phyloP scores from a whole-genome alignment of 92 coral and sea anemone genomes.

The Porites lobata region DNA sequence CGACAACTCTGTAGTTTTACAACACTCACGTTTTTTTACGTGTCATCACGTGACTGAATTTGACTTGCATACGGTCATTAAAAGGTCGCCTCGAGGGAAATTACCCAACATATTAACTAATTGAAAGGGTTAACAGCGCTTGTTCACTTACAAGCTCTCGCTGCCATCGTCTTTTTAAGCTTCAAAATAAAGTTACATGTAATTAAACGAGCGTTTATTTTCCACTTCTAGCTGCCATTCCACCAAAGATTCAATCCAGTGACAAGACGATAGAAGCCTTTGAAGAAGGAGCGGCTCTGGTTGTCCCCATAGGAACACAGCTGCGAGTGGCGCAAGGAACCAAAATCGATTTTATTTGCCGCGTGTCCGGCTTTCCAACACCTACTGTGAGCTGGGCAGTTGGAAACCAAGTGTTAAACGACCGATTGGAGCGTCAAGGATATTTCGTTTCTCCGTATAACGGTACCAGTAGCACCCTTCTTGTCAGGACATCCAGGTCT shows the following conservation, averaged over 20 bases:
- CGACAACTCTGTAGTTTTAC: no score
- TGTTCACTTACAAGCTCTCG: no score
- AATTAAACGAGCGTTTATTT: not conserved
- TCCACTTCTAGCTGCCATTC: slow-evolving; percentile 38
- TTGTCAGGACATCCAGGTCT: slow-evolving; percentile 28
- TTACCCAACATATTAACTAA: no score
- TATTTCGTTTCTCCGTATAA: slow-evolving; percentile 8
- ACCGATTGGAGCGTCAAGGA: slow-evolving; percentile 44
- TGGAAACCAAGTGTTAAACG: slow-evolving; percentile 27
- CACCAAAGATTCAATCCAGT: slow-evolving; percentile 73
- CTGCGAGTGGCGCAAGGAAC: slow-evolving; percentile 71
- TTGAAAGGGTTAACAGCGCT: no score
- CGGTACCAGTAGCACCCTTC: slow-evolving; percentile 44
- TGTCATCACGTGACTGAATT: no score
- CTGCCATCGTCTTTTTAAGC: no score
- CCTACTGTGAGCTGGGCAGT: slow-evolving; percentile 75
- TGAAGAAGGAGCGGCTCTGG: slow-evolving; percentile 40
- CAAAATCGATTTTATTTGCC: slow-evolving; percentile 68
- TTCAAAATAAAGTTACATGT: not conserved
- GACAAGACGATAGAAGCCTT: slow-evolving; percentile 57
- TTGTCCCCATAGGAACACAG: slow-evolving; percentile 63
- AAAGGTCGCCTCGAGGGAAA: no score
- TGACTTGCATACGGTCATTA: no score
- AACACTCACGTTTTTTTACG: no score
- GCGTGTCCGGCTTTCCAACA: slow-evolving; percentile 75